Base-by-base conservation (phyloP, 2,113 vertebrate species). In the Himantopus leucocephalus region DNA sequence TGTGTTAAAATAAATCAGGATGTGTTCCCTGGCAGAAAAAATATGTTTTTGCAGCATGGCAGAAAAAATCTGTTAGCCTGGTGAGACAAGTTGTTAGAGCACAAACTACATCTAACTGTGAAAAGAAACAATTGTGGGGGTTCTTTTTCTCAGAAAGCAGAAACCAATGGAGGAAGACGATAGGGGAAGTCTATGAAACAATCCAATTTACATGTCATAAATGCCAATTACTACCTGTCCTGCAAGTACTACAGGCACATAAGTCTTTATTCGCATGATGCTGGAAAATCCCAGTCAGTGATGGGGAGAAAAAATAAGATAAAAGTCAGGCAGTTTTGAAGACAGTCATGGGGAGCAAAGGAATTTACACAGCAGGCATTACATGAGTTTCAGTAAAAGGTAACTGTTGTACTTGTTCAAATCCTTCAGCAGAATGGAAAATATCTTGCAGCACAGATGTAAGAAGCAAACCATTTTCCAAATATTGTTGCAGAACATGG, bases 301-400 rank as follows among this genome's bases (percentile, higher is more conserved):
- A 15, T 17, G 16, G 43, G 3, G 7, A 3, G 2, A 1, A 4
- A 53, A 1, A 34, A 17, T 14, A 17, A 30, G 22, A 5, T n/a
- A 35, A 14, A 43, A 23, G 5, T 39, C 11, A 67, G 7, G 11
- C 10, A n/a, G 24, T 72, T 89, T 71, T 74, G 68, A 93, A 81
- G 37, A 70, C 5, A 14, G 24, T 41, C 41, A 81, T 71, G 18
- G 10, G 27, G 13, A 81, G 21, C 2, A 43, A 56, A 81, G 3
- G 18, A 81, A 43, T 88, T 78, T 81, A 52, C 37, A 78, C 27
- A 93, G 70, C 7, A 85, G 32, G 16, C n/a, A 32, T 71, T 62
- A 77, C 6, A 11, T 27, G 37, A 58, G 14, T 67, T 92, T 93
- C 70, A 67, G 16, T 39, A 74, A 78, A 84, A 88, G 6, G 19